Conservation (phyloP, 2,113 vertebrate genomes). For the Hoplias malabaricus region DNA sequence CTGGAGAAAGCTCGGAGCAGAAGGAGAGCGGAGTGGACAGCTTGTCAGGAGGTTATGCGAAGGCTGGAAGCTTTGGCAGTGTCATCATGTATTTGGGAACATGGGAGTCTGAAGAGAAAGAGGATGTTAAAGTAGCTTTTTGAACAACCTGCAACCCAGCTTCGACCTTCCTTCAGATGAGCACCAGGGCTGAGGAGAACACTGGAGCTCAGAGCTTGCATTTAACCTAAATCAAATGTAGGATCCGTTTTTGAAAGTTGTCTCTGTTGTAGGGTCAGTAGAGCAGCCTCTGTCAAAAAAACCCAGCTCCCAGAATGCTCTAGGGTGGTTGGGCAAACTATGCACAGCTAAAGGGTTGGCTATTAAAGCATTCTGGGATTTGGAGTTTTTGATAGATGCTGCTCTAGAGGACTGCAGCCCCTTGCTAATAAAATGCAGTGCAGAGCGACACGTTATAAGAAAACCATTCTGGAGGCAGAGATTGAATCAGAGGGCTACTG, state of each 20-base stretch:
- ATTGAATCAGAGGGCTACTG: no score
- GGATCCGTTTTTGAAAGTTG: background rate
- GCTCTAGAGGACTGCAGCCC: no score
- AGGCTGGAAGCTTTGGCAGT: background rate
- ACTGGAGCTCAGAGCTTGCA: background rate
- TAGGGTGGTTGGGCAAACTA: no score
- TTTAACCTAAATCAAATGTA: background rate
- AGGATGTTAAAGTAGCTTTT: conserved; percentile 11
- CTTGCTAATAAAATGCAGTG: no score
- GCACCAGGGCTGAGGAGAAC: background rate
- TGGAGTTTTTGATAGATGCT: no score
- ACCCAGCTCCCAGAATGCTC: no score
- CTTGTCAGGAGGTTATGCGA: conserved; percentile 9
- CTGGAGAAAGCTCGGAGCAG: background rate
- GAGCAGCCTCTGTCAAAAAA: no score
- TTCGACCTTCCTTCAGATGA: background rate
- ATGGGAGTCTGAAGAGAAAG: background rate
- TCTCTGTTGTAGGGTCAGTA: background rate
- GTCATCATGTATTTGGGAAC: background rate
- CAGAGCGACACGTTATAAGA: no score
- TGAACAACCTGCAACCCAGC: conserved; percentile 14
- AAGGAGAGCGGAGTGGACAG: background rate
- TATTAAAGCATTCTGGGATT: no score
- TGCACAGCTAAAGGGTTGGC: no score
- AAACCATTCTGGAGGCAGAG: no score